These are phyloP conservation scores for Hoplostethus mediterraneus DNA, from an alignment of 2,797 vertebrate species.

Conservation along the genomic window DNA sequence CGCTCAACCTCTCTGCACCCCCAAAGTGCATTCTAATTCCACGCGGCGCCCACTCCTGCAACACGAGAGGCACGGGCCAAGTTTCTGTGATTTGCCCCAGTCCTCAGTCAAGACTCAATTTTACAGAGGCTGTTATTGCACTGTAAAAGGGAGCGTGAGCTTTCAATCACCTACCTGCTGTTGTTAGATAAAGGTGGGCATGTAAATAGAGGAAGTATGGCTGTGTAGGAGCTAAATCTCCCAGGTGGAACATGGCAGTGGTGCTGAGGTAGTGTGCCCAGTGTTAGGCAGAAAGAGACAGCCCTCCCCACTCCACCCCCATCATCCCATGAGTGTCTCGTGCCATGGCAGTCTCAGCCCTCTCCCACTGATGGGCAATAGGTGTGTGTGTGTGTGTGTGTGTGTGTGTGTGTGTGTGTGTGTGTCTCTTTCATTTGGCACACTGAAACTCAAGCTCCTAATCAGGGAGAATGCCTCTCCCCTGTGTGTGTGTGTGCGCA, in stretches of 20 bases:
- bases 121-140: slow-evolving; percentile 72
- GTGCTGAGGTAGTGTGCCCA: slow-evolving; percentile 47
- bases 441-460: slow-evolving; percentile 65
- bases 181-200: slow-evolving; percentile 76
- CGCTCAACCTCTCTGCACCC: slow-evolving; percentile 56
- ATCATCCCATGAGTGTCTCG: slow-evolving; percentile 56
- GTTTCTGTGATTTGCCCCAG: slow-evolving; percentile 72
- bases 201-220: slow-evolving; percentile 71
- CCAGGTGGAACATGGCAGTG: slow-evolving; percentile 61
- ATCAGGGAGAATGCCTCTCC: slow-evolving; percentile 69
- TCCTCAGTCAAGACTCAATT: slow-evolving; percentile 74
- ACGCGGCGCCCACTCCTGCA: slow-evolving; percentile 54
- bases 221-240: slow-evolving; percentile 61
- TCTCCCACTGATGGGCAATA: slow-evolving; percentile 71
- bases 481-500: slow-evolving; percentile 34
- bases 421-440: slow-evolving; percentile 60
- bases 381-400: slow-evolving; percentile 30
- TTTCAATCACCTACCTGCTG: slow-evolving; percentile 76
- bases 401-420: slow-evolving; percentile 28
- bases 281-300: slow-evolving; percentile 49
- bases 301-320: slow-evolving; percentile 44
- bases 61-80: slow-evolving; percentile 53
- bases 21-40: slow-evolving; percentile 73
- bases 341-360: slow-evolving; percentile 51
- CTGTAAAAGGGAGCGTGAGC: slow-evolving; percentile 60